A percentile compares a stretch with the other conserved stretches of the same genome.
phyloP scores from a whole-genome alignment of 2,113 vertebrate genomes.

The Gambusia affinis region DNA sequence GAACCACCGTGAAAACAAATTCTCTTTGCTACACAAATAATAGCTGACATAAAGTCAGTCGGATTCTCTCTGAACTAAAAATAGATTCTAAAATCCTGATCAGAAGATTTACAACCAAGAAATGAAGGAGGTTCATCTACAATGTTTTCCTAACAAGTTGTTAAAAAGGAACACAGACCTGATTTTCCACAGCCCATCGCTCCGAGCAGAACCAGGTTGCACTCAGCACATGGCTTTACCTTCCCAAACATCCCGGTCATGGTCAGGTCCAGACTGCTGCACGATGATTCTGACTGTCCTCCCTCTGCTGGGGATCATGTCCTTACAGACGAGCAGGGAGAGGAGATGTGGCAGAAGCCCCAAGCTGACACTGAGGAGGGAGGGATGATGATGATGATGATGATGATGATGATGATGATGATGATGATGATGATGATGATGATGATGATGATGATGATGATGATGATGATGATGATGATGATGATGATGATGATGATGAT shows the following conservation, averaged over 20 bases:
- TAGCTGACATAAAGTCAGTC: too few relatives aligned
- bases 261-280: neutral
- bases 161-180: conserved; percentile 12
- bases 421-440: neutral
- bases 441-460: neutral
- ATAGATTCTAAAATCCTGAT: too few relatives aligned
- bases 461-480: neutral
- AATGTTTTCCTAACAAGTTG: too few relatives aligned
- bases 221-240: conserved; percentile 23
- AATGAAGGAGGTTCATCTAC: too few relatives aligned
- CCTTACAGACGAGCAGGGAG: neutral
- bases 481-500: neutral
- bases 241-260: conserved; percentile 23
- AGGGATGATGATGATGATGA: neutral
- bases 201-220: conserved; percentile 32
- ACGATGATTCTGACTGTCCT: neutral
- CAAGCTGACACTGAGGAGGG: neutral
- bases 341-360: neutral
- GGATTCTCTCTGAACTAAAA: too few relatives aligned
- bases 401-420: too few relatives aligned
- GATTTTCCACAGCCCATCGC: conserved; percentile 35
- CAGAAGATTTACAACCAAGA: too few relatives aligned
- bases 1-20: too few relatives aligned
- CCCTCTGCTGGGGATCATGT: neutral
- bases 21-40: too few relatives aligned